Evolutionary conservation across 1,140 invertebrate genomes (phyloP).

Genomic region (Atta colombica): DNA sequence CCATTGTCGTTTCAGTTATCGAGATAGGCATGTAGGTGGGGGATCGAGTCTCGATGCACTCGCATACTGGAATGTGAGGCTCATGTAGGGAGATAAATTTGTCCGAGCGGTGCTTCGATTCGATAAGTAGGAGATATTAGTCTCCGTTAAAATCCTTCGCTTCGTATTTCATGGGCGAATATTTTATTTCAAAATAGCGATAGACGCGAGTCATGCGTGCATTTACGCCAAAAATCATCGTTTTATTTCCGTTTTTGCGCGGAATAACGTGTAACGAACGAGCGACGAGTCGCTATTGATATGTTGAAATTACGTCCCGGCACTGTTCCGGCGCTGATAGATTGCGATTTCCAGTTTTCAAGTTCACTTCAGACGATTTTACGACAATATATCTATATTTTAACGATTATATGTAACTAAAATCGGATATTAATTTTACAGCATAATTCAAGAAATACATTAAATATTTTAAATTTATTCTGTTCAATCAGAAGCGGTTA

Average conservation of each 20-base stretch:
- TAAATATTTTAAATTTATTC: background rate
- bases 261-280: slow-evolving; percentile 52
- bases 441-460: background rate
- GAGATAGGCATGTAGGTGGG: slow-evolving; percentile 13
- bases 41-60: slow-evolving; percentile 6
- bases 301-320: slow-evolving; percentile 48
- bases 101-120: slow-evolving; percentile 20
- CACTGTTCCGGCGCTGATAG: background rate
- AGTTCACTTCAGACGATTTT: slow-evolving; percentile 30
- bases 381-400: background rate
- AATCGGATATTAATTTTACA: background rate
- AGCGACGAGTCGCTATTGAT: slow-evolving; percentile 44
- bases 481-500: background rate
- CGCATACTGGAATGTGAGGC: background rate
- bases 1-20: slow-evolving; percentile 20
- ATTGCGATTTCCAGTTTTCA: slow-evolving; percentile 50
- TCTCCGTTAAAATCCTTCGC: background rate
- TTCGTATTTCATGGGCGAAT: background rate
- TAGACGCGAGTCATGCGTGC: background rate
- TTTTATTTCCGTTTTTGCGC: slow-evolving; percentile 52
- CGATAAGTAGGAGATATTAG: slow-evolving; percentile 44
- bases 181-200: slow-evolving; percentile 28
- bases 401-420: background rate
- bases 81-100: slow-evolving; percentile 28
- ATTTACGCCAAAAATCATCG: slow-evolving; percentile 33